Conservation (phyloP, 2,888 invertebrate genomes). For the Metellina segmentata region DNA sequence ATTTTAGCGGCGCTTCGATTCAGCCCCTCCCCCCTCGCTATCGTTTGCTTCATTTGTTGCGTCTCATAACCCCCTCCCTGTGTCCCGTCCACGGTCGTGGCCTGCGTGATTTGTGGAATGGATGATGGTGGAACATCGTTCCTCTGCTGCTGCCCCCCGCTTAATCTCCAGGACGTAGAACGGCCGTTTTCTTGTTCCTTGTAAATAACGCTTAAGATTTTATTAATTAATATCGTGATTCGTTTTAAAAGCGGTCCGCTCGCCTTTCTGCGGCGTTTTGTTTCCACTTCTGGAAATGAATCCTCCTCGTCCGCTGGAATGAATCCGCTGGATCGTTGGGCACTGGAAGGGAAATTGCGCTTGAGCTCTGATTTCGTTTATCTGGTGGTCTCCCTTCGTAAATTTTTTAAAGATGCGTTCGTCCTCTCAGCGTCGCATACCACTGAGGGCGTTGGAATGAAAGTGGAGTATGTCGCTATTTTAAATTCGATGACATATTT, state of each 20-base stretch:
- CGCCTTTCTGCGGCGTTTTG: slow-evolving; percentile 22
- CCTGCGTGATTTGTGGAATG: slow-evolving; percentile 65
- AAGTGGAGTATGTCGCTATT: too few relatives aligned
- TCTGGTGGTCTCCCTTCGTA: not conserved
- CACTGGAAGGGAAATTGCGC: too few relatives aligned
- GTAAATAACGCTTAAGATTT: slow-evolving; percentile 72
- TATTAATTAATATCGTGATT: slow-evolving; percentile 75
- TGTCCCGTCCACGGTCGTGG: slow-evolving; percentile 57
- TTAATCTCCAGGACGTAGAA: slow-evolving; percentile 36
- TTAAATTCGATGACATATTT: too few relatives aligned
- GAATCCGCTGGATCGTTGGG: too few relatives aligned
- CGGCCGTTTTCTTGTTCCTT: slow-evolving; percentile 52
- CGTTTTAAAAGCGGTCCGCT: slow-evolving; percentile 63
- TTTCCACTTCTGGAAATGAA: not conserved
- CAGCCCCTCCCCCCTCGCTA: slow-evolving; percentile 16
- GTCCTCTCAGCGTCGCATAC: not conserved
- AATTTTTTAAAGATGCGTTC: not conserved
- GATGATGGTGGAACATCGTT: slow-evolving; percentile 45
- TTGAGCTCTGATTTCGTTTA: too few relatives aligned
- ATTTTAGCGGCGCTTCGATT: slow-evolving; percentile 69
- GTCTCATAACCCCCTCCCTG: slow-evolving; percentile 43
- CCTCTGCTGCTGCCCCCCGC: slow-evolving; percentile 1
- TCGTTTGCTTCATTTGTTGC: slow-evolving; percentile 74
- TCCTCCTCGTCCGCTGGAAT: too few relatives aligned
- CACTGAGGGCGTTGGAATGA: too few relatives aligned